These are phyloP conservation scores for Geotrypetes seraphini DNA, from an alignment of 2,797 vertebrate species.

Conservation along the genomic window DNA sequence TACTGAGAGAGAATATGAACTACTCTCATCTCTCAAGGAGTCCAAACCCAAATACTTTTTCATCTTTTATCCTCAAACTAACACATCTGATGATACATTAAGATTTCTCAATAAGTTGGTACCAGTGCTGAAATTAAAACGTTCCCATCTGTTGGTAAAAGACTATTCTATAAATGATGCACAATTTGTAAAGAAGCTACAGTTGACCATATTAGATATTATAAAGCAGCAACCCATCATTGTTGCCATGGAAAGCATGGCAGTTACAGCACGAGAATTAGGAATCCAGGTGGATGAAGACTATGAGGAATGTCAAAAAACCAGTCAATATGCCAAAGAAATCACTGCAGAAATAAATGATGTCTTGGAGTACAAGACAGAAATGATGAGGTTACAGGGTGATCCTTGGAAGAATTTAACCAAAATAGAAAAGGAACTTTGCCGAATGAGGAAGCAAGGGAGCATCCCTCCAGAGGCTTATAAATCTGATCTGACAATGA, in stretches of 20 bases:
- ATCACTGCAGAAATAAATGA: slow-evolving; percentile 41
- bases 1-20: slow-evolving; percentile 38
- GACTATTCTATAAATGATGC: slow-evolving; percentile 18
- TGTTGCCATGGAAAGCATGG: slow-evolving; percentile 53
- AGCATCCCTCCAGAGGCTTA: slow-evolving; percentile 13
- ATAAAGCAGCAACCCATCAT: slow-evolving; percentile 25
- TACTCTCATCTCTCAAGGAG: slow-evolving; percentile 18
- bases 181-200: slow-evolving; percentile 19
- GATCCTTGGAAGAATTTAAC: slow-evolving; percentile 44
- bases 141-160: slow-evolving; percentile 23
- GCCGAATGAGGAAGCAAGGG: slow-evolving; percentile 32
- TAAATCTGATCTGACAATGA: slow-evolving; percentile 31
- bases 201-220: neutral
- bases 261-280: slow-evolving; percentile 31
- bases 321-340: slow-evolving; percentile 29
- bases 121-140: slow-evolving; percentile 18
- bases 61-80: slow-evolving; percentile 26
- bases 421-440: slow-evolving; percentile 51
- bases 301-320: slow-evolving; percentile 43
- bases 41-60: slow-evolving; percentile 26
- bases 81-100: slow-evolving; percentile 20
- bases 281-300: slow-evolving; percentile 60
- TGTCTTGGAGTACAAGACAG: slow-evolving; percentile 28
- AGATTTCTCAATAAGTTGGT: slow-evolving; percentile 17
- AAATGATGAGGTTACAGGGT: slow-evolving; percentile 61